Conservation (phyloP, 2,797 vertebrate species). For the Pangasius macronema region DNA sequence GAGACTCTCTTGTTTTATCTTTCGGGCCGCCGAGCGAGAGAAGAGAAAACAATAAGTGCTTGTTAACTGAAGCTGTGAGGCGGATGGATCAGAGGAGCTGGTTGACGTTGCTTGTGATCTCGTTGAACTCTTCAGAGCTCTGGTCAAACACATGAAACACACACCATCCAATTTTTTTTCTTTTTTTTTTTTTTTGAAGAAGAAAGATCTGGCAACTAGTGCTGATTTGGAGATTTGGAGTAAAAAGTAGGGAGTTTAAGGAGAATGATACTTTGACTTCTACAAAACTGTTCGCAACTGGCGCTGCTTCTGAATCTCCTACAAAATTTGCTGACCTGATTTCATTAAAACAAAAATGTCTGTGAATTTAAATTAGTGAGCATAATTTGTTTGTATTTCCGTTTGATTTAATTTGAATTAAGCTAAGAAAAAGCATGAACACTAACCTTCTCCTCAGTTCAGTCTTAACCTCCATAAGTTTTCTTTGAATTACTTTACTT, state of each 20-base stretch:
- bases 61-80: slow-evolving; percentile 66
- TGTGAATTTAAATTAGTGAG: background rate
- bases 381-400: background rate
- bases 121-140: background rate
- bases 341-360: background rate
- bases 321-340: background rate
- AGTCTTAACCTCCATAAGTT: background rate
- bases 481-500: background rate
- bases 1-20: slow-evolving; percentile 68
- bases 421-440: background rate
- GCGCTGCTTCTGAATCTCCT: too few species aligned
- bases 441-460: background rate
- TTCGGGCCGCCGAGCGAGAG: slow-evolving; percentile 50
- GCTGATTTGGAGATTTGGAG: slow-evolving; percentile 6
- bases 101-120: slow-evolving; percentile 24
- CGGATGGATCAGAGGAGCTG: slow-evolving; percentile 37
- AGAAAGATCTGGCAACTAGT: background rate
- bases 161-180: background rate
- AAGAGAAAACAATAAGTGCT: slow-evolving; percentile 59
- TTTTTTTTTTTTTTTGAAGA: background rate
- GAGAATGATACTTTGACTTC: slow-evolving; percentile 3
- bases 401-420: background rate
- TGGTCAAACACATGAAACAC: background rate
- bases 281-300: background rate
- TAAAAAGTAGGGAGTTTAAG: background rate